Percentiles rank a stretch among this genome's conserved stretches.
Evolutionary conservation across 2,888 invertebrate genomes (phyloP).

Genomic region (Eutolmus rufibarbis): DNA sequence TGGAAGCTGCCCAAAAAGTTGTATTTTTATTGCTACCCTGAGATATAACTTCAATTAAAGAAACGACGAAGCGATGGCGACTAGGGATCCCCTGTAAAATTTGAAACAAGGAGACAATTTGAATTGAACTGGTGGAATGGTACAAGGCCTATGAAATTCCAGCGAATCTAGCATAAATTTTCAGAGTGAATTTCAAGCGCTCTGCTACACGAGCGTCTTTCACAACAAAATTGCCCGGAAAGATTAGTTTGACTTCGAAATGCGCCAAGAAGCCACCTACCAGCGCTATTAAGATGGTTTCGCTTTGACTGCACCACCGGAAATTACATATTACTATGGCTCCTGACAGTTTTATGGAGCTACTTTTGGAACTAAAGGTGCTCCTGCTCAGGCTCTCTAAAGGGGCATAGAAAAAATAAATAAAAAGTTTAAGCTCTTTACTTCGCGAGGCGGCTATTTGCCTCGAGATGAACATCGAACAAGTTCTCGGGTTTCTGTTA

Average conservation of each 20-base stretch:
- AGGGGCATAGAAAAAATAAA: not conserved
- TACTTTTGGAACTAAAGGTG: not conserved
- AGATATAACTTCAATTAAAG: slow-evolving; percentile 45
- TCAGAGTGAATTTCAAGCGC: not conserved
- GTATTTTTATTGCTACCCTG: slow-evolving; percentile 43
- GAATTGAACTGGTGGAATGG: slow-evolving; percentile 30
- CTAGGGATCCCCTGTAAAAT: slow-evolving; percentile 32
- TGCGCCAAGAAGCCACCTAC: not conserved
- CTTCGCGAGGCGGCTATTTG: not conserved
- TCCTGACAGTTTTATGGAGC: slow-evolving; percentile 1
- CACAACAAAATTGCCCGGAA: slow-evolving; percentile 9
- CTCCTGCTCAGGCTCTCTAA: not conserved
- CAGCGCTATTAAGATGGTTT: not conserved
- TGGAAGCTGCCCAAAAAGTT: slow-evolving; percentile 48
- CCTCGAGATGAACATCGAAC: not conserved
- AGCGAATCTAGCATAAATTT: slow-evolving; percentile 20
- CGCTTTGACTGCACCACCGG: slow-evolving; percentile 6
- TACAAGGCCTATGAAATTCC: not conserved
- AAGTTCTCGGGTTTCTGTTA: not conserved
- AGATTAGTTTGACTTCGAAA: slow-evolving; percentile 13
- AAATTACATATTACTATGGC: not conserved
- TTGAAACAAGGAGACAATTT: slow-evolving; percentile 34
- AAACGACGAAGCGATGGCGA: slow-evolving; percentile 24
- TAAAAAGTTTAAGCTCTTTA: not conserved
- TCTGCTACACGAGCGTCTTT: not conserved